Evolutionary conservation across 2,113 vertebrate genomes (phyloP), one percentile per base, ranked within the genome.

Genomic region (Gobio gobio): DNA sequence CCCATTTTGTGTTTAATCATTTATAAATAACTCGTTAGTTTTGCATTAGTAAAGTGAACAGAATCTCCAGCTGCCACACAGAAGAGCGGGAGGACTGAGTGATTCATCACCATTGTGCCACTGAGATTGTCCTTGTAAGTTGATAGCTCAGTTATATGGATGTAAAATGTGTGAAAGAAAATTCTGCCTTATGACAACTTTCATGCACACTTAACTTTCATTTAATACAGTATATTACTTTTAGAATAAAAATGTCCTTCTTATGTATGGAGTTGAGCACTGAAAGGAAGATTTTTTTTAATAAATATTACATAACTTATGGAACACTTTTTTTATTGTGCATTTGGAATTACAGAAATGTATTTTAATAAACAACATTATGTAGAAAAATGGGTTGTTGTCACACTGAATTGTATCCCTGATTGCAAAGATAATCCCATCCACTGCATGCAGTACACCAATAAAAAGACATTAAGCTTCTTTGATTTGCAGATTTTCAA

Each of bases 1-100:
- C 43, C 70, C 70, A 49, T 74, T 74, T 45, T 45, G 70, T 74
- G 43, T 74, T 74, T 47, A 47, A 74, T 74, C n/a, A 74, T 74
- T 74, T 74, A 74, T 74, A 26, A 49, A 49, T 74, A 74, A 74
- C 43, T 49, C n/a, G 12, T 74, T 74, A 16, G 43, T 49, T 74
- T 47, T 74, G 40, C 45, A 45, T 24, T 74, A 26, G 45, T 74
- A 26, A 74, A 74, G n/a, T 1, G n/a, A 74, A 74, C 43, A 26
- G 43, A 26, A 24, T 26, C 43, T 74, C 22, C 43, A 26, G 43
- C 70, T 47, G 70, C 70, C n/a, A 26, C 43, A 16, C 22, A 26
- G 70, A 74, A 49, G 70, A 74, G 70, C 10, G 2, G 40, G 40
- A 73, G 40, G 70, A 47, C 40, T 45, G 70, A n/a, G 22, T 26